Base-by-base conservation (phyloP, 2,797 vertebrate genomes). In the Falco naumanni region DNA sequence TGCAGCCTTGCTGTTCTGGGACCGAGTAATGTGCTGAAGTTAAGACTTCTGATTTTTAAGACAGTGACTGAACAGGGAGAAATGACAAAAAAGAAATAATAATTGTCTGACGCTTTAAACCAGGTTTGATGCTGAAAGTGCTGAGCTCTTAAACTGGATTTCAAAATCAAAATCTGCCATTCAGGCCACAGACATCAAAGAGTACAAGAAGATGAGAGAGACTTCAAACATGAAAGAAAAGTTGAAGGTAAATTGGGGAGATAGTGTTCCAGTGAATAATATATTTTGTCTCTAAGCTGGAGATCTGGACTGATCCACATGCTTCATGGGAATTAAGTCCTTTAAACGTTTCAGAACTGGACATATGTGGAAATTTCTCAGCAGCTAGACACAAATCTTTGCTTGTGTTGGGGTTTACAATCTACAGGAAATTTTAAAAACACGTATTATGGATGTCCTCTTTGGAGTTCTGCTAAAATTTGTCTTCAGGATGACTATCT, bases 141-240 rank as follows among this genome's bases (percentile, higher is more conserved):
- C 97, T 53, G 99, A 99, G 56, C 96, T 99, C 69, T 87, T 98
- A 97, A 98, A 90, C 93, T 99, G 99, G 99, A 98, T 99, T 93
- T 97, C 97, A 93, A 98, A 97, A 84, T 99, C 98, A 95, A 99
- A 98, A 97, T 94, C 92, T 75, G 97, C 98, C 18, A 93, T 98
- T 98, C 98, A 98, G 94, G 88, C 96, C 0, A n/a, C 97, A 79
- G 98, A 99, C 90, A 98, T 99, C 96, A 97, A 98, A 88, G 98
- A 98, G 37, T 98, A 98, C 37, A 98, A 98, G 96, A 98, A 97
- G 90, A 97, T 97, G 90, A 98, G 98, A 84, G 98, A 98, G 25
- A 98, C 97, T 75, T 95, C 97, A 47, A 98, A 98, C 93, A 80
- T 98, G 93, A 98, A 98, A 97, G 98, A 98, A 79, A 98, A 97